Base-by-base conservation (phyloP, 2,113 vertebrate genomes). In the Dolichotis patagonum region DNA sequence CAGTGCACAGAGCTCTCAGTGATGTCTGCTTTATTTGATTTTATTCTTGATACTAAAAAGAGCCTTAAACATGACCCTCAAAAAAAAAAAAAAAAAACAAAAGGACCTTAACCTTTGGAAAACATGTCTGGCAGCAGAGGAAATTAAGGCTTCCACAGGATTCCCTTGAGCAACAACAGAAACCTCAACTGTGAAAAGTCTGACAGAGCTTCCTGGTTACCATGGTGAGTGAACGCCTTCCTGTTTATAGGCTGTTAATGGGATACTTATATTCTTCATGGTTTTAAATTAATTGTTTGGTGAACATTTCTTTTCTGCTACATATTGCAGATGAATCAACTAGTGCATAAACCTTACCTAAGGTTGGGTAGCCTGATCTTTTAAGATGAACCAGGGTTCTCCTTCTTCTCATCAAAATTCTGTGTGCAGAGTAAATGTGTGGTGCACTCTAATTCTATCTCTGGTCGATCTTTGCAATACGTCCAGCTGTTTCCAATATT, bases 241-340 rank as follows among this genome's bases (percentile, higher is more conserved):
- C 96, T 81, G 95, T 96, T 97, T 96, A 91, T 80, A 96, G 96
- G 56, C 49, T 24, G 49, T 95, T 96, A 97, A 83, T 62, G 73
- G 80, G 94, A 95, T 30, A 38, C 71, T 94, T 92, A 71, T 91
- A 7, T 58, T 97, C 54, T 63, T 97, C 85, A 94, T 93, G 97
- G 58, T 84, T 96, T 73, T 94, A 94, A 95, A 95, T 93, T 97
- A 98, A 97, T 98, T 97, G 93, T 93, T 96, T 78, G 83, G 49
- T 0, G 0, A 93, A 88, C 77, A 11, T 28, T 43, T 91, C 63
- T 65, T 83, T 90, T 38, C 78, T 96, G n/a, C 88, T 43, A 5
- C 80, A 9, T 49, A 43, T 30, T 11, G 75, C 38, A 91, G 94
- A 32, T 65, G 19, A 85, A 90, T 62, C 90, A 90, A 87, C 56